Evolutionary conservation across 2,797 vertebrate species (phyloP).

Genomic region (Rhynchotus rufescens): DNA sequence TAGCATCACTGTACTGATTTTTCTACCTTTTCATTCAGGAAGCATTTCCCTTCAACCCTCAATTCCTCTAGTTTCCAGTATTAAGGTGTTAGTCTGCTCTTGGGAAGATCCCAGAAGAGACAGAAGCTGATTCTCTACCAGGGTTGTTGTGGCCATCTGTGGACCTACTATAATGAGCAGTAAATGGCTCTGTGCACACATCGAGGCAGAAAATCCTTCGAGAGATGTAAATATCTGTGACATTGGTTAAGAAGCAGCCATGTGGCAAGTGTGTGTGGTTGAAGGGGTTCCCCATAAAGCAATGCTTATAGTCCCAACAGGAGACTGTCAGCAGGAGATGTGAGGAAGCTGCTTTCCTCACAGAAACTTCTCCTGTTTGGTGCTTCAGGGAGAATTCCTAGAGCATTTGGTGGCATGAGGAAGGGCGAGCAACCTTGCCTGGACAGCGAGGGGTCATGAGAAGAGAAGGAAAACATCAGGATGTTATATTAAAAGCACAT

Average conservation of each 20-base stretch:
- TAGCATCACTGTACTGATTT: neutral
- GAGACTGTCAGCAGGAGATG: neutral
- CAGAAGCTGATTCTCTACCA: accelerated
- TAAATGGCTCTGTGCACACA: neutral
- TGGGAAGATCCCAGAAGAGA: neutral
- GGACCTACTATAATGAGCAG: neutral
- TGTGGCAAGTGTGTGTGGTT: neutral
- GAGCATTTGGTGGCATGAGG: constrained; percentile 20
- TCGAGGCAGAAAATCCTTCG: neutral
- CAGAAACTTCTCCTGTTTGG: neutral
- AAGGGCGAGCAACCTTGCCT: constrained; percentile 7
- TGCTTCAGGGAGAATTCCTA: neutral
- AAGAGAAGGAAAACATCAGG: constrained; percentile 70
- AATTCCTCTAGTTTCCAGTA: neutral
- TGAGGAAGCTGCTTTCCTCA: neutral
- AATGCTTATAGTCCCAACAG: neutral
- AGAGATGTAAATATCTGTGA: neutral
- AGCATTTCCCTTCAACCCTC: neutral
- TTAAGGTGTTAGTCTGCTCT: neutral
- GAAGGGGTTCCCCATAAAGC: neutral
- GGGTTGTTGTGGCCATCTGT: neutral
- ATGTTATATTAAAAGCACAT: constrained; percentile 78
- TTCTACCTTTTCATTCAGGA: neutral
- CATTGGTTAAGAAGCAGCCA: accelerated
- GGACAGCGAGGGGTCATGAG: constrained; percentile 70